Conservation (phyloP, 1,140 invertebrate genomes). For the Drosophila kepulauana region DNA sequence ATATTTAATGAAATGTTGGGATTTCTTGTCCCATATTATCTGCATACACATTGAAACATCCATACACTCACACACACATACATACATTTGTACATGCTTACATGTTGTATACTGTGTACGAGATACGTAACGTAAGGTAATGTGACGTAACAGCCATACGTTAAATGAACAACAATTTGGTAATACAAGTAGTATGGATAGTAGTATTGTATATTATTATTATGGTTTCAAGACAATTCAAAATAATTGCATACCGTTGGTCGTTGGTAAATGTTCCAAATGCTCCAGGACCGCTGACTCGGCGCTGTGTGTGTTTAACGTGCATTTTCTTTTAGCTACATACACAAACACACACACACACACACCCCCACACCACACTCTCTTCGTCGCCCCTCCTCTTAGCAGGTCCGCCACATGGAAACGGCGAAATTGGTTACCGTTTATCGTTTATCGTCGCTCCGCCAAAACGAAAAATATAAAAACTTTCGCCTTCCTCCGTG, state of each 20-base stretch:
- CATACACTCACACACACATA: constrained; percentile 4
- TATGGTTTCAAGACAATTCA: constrained; percentile 40
- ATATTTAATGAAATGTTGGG: constrained; percentile 53
- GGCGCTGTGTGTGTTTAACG: constrained; percentile 84
- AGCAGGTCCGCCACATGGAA: constrained; percentile 59
- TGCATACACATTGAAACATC: constrained; percentile 33
- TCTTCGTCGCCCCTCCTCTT: constrained; percentile 31
- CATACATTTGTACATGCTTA: neutral
- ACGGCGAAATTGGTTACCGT: constrained; percentile 37
- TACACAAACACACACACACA: constrained; percentile 28
- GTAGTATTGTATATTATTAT: constrained; percentile 2
- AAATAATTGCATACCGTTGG: constrained; percentile 77
- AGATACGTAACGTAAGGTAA: constrained; percentile 20
- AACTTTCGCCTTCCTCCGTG: neutral
- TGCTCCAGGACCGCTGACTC: constrained; percentile 84
- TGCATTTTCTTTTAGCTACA: constrained; percentile 71
- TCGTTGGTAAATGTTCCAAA: constrained; percentile 84
- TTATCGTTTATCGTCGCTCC: constrained; percentile 12
- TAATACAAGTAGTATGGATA: constrained; percentile 10
- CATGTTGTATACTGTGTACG: neutral
- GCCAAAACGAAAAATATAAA: neutral
- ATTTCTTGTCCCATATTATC: constrained; percentile 39
- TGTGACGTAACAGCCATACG: constrained; percentile 21
- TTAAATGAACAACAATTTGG: constrained; percentile 50
- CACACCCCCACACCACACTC: too few relatives aligned